Conservation (phyloP, 2,797 vertebrate genomes). For the Corythornis leucogaster region DNA sequence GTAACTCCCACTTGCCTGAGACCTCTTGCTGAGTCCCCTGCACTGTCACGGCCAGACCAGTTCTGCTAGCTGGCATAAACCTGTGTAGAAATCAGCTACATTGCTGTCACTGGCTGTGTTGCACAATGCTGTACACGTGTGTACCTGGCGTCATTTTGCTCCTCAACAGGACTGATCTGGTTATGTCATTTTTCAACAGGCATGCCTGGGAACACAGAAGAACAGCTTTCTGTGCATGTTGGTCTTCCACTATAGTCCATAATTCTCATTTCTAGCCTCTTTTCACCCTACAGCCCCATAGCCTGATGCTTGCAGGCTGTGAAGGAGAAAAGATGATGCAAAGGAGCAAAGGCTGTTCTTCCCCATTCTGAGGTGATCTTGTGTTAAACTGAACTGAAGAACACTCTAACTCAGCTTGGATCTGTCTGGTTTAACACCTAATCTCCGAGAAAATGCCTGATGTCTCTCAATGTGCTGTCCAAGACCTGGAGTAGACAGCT, state of each 20-base stretch:
- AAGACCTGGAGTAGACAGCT: neutral
- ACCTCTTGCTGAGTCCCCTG: neutral
- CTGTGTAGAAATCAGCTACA: neutral
- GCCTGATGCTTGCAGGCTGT: neutral
- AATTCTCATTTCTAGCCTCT: neutral
- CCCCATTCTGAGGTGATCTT: neutral
- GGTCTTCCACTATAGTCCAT: neutral
- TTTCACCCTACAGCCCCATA: neutral
- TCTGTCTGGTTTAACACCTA: rapidly evolving
- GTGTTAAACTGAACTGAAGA: neutral
- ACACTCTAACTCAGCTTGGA: neutral
- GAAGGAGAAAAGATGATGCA: neutral
- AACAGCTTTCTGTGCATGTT: rapidly evolving
- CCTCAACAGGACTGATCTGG: neutral
- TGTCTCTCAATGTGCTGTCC: neutral
- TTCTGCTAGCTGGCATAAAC: neutral
- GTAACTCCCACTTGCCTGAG: neutral
- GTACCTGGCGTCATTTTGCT: neutral
- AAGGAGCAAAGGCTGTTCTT: neutral
- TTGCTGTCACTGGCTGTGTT: rapidly evolving
- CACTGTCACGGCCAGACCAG: neutral
- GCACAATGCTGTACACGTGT: rapidly evolving
- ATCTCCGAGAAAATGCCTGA: neutral
- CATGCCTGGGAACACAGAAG: neutral
- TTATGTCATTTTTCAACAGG: neutral